Percentiles rank a stretch among this genome's conserved stretches.
These are phyloP conservation scores for Plagodis dolabraria DNA, from an alignment of 2,888 invertebrate genomes.

Conservation along the genomic window DNA sequence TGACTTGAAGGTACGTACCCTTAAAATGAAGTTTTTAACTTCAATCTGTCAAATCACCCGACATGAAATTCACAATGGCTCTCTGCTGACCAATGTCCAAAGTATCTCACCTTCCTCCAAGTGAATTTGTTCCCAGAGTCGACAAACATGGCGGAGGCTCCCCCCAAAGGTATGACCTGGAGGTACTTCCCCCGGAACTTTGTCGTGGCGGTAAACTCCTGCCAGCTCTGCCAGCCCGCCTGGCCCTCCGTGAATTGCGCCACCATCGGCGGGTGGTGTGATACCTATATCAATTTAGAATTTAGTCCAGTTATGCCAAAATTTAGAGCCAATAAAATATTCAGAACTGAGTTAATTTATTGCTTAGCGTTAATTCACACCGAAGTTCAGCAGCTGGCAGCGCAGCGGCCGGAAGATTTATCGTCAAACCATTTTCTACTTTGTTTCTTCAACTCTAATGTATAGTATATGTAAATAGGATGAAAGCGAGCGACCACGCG, in stretches of 20 bases:
- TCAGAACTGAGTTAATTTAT: neutral
- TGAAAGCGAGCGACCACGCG: too few species aligned
- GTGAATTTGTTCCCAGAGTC: constrained; percentile 93
- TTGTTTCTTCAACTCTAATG: too few species aligned
- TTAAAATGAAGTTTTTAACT: too few species aligned
- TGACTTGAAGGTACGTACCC: too few species aligned
- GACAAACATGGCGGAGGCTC: constrained; percentile 88
- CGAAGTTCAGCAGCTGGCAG: too few species aligned
- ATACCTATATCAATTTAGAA: constrained; percentile 83
- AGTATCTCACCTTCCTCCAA: constrained; percentile 91
- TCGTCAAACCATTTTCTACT: too few species aligned
- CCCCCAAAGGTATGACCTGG: constrained; percentile 92
- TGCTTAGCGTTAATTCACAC: neutral
- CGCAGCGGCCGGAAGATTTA: too few species aligned
- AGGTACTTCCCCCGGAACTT: constrained; percentile 99
- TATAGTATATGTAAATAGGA: too few species aligned
- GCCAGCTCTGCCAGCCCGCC: constrained; percentile 96
- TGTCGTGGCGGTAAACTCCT: constrained; percentile 99
- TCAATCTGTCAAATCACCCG: too few species aligned
- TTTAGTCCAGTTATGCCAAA: constrained; percentile 34
- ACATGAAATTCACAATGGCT: too few species aligned
- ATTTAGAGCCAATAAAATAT: constrained; percentile 3
- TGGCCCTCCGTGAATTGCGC: constrained; percentile 97
- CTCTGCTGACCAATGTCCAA: too few species aligned
- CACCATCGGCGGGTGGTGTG: constrained; percentile 99